Evolutionary conservation across 1,140 invertebrate species (phyloP), one percentile per base, ranked within the genome.

Genomic region (Scaptomyza hsui): DNA sequence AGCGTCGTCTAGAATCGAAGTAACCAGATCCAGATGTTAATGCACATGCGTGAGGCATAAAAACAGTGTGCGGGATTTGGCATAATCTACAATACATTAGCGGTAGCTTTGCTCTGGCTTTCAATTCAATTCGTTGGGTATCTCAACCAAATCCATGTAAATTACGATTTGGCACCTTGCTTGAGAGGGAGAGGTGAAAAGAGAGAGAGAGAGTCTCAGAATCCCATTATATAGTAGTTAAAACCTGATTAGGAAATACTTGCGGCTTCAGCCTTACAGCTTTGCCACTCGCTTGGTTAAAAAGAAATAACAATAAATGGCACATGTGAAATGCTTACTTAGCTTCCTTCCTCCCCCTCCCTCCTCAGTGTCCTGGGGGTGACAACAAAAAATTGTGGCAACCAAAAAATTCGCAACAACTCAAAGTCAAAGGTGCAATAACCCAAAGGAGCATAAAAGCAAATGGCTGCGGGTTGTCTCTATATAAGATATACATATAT

Each of bases 51-150:
- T 65, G 77, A 41, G 72, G 53, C 64, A 72, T 61, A 61, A 69
- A 72, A 72, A 70, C 63, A 55, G 72, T 60, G 72, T 64, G 77
- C 48, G 83, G 90, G 90, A 91, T 91, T 91, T 91, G 60, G 51
- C 81, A 77, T 91, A 91, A 91, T 91, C 90, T 91, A 91, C 90
- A 91, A 91, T 91, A 91, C 90, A 91, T 91, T 91, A 91, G 90
- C 90, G 90, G 90, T 91, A 91, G 90, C 90, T 91, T 91, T 91
- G 81, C 90, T 90, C 81, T 91, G 90, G 90, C 89, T 91, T 91
- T 82, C 90, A 91, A 91, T 91, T 91, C 90, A 91, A 91, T 91
- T 91, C 90, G 90, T 91, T 83, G 89, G 90, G 90, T 91, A 89
- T 91, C 85, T 79, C 63, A 82, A 64, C 60, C 65, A 89, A 91